A percentile compares a stretch with the other conserved stretches of the same genome.
These are phyloP conservation scores for Tinamus guttatus DNA, from an alignment of 2,113 vertebrate genomes.

Conservation along the genomic window DNA sequence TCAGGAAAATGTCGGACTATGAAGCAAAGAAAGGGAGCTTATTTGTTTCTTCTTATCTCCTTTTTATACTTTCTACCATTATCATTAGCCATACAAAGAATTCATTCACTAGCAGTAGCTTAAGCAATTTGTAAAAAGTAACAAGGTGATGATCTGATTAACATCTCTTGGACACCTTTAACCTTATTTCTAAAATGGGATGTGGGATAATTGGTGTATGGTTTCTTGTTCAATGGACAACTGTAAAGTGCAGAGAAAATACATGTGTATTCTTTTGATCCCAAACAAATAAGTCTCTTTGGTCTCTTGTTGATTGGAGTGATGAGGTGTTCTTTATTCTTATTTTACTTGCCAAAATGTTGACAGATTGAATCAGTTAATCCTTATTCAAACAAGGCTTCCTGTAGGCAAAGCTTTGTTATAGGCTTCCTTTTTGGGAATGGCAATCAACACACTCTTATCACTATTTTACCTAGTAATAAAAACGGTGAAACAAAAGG, in stretches of 20 bases:
- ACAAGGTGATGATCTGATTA: not conserved
- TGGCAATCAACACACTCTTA: not conserved
- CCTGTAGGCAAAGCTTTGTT: not conserved
- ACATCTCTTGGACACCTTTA: not conserved
- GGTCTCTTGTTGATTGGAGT: not conserved
- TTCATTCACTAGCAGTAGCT: not conserved
- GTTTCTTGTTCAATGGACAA: not conserved
- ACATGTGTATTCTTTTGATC: slow-evolving; percentile 7
- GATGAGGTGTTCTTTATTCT: not conserved
- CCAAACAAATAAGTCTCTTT: not conserved
- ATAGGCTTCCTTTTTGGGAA: not conserved
- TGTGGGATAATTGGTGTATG: not conserved
- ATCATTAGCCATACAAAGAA: not conserved
- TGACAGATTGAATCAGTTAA: slow-evolving; percentile 28
- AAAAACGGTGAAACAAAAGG: not conserved
- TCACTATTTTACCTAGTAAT: not conserved
- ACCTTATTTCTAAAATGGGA: not conserved
- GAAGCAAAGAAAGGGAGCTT: not conserved
- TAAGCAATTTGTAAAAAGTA: not conserved
- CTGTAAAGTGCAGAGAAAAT: not conserved
- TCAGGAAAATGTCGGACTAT: not conserved
- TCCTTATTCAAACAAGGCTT: slow-evolving; percentile 39
- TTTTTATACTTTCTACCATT: not conserved
- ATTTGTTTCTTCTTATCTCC: not conserved
- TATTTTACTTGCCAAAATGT: not conserved